A percentile compares a stretch with the other conserved stretches of the same genome.
Evolutionary conservation across 2,113 vertebrate genomes (phyloP).

Genomic region (Oenanthe oenanthe): DNA sequence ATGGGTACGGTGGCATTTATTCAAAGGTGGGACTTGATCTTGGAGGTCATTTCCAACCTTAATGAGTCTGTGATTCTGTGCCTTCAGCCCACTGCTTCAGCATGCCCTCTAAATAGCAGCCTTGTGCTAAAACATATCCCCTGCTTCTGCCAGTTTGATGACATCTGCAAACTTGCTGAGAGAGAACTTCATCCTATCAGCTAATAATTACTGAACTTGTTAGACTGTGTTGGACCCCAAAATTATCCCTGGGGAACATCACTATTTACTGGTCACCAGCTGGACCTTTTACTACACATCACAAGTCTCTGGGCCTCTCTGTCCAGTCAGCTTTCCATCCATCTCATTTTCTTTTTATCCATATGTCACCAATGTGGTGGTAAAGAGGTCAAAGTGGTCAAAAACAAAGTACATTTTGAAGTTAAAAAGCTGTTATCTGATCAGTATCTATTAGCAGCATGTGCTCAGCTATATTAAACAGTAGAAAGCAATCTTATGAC

Average conservation of each 20-base stretch:
- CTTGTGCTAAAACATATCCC: neutral
- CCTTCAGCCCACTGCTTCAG: neutral
- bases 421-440: neutral
- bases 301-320: neutral
- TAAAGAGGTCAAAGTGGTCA: neutral
- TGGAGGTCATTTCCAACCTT: neutral
- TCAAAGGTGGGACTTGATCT: accelerated
- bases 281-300: neutral
- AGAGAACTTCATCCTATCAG: neutral
- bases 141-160: neutral
- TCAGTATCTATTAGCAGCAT: neutral
- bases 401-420: neutral
- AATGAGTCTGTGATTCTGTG: neutral
- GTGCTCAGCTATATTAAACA: neutral
- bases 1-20: neutral
- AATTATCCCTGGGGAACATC: neutral
- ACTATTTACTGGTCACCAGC: neutral
- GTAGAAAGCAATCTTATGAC: neutral
- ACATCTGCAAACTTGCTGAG: neutral
- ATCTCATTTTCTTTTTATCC: neutral
- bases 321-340: neutral
- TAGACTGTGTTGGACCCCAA: neutral
- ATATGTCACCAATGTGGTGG: neutral
- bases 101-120: neutral
- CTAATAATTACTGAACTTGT: neutral